Percentiles rank a stretch among this genome's conserved stretches.
phyloP scores from a whole-genome alignment of 2,888 invertebrate species.

The Andrena chrysosceles region DNA sequence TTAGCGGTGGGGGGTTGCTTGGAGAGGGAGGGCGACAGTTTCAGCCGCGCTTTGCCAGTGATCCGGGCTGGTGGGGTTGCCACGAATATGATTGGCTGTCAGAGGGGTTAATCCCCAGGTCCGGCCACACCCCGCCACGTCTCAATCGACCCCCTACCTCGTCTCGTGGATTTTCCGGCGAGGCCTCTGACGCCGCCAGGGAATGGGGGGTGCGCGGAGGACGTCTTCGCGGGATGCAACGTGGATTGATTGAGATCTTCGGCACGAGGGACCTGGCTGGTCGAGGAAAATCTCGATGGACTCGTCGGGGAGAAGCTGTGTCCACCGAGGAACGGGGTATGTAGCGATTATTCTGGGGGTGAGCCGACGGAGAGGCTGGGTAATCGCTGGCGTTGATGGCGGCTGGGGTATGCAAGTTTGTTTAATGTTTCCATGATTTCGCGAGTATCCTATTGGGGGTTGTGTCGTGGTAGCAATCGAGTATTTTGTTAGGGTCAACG shows the following conservation, averaged over 20 bases:
- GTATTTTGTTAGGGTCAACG: too few species aligned
- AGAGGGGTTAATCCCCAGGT: slow-evolving; percentile 79
- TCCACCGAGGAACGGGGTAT: not conserved
- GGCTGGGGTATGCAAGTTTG: too few species aligned
- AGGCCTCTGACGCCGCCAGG: not conserved
- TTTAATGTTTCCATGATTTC: too few species aligned
- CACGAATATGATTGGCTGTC: slow-evolving; percentile 81
- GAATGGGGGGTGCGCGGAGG: slow-evolving; percentile 1
- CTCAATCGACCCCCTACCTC: slow-evolving; percentile 80
- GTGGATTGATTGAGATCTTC: slow-evolving; percentile 58
- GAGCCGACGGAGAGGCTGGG: not conserved
- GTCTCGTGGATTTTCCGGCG: slow-evolving; percentile 40
- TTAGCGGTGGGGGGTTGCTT: slow-evolving; percentile 75
- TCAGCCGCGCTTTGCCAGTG: slow-evolving; percentile 66
- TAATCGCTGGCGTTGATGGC: not conserved
- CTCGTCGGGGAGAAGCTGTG: slow-evolving; percentile 1
- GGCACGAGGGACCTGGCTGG: slow-evolving; percentile 6
- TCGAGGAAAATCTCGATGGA: slow-evolving; percentile 49
- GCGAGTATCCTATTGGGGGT: too few species aligned
- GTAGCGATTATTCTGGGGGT: not conserved
- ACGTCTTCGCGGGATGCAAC: slow-evolving; percentile 20
- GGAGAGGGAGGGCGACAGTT: slow-evolving; percentile 68
- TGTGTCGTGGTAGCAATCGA: too few species aligned
- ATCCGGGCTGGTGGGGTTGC: slow-evolving; percentile 74
- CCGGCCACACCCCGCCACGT: slow-evolving; percentile 81